Evolutionary conservation across 2,797 vertebrate species (phyloP).

Genomic region (Melopsittacus undulatus): DNA sequence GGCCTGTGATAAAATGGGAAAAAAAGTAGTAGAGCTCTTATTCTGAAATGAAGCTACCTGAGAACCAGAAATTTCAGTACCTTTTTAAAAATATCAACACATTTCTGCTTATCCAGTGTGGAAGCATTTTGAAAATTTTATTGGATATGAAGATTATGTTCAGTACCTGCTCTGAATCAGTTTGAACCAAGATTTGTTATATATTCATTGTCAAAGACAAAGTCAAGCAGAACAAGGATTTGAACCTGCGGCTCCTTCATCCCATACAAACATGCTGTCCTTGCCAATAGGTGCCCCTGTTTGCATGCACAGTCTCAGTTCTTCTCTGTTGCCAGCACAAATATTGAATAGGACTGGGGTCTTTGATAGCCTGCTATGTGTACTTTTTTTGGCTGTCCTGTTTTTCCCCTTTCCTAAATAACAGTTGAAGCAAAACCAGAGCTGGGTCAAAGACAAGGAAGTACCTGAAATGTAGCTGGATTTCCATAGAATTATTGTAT

Average conservation of each 20-base stretch:
- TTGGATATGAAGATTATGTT: neutral
- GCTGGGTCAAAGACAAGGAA: conserved; percentile 44
- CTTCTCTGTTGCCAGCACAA: neutral
- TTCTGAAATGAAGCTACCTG: neutral
- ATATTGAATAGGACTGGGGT: neutral
- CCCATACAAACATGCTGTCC: neutral
- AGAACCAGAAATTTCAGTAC: neutral
- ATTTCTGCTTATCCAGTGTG: neutral
- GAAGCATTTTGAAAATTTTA: neutral
- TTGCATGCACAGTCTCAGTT: neutral
- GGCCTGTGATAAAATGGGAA: neutral
- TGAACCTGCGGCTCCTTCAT: neutral
- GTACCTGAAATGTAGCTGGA: conserved; percentile 39
- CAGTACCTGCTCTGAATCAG: neutral
- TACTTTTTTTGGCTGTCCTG: neutral
- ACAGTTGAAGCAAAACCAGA: neutral
- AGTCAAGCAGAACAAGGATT: neutral
- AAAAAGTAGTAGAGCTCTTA: neutral
- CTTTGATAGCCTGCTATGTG: neutral
- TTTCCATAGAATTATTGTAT: conserved; percentile 66
- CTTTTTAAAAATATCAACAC: neutral
- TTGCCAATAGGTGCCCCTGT: neutral
- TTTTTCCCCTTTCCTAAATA: neutral
- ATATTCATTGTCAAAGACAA: neutral
- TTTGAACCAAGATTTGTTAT: neutral